These are phyloP conservation scores for Eptatretus atami DNA, from an alignment of 2,797 vertebrate genomes.

Conservation along the genomic window DNA sequence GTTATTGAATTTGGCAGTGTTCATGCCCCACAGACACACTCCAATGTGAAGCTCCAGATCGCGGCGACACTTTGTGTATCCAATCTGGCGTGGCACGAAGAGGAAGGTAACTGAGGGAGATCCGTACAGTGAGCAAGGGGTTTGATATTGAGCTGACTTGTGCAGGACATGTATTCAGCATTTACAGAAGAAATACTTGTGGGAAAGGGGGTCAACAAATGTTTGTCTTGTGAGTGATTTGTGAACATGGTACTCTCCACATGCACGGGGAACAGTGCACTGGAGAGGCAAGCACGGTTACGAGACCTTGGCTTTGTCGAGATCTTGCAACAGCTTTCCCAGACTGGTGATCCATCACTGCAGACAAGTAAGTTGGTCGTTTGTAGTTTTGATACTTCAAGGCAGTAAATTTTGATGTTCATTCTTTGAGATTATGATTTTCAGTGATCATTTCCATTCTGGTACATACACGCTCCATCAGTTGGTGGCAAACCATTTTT, in stretches of 20 bases:
- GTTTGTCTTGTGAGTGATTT: too few species aligned
- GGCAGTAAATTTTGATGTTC: too few species aligned
- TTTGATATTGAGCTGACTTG: too few species aligned
- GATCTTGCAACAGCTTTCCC: background rate
- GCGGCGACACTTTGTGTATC: slow-evolving; percentile 90
- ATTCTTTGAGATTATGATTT: too few species aligned
- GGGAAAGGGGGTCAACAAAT: too few species aligned
- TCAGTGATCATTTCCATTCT: too few species aligned
- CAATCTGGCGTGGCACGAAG: slow-evolving; percentile 95
- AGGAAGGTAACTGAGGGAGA: slow-evolving; percentile 34
- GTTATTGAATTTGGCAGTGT: background rate
- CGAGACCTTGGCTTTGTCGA: background rate
- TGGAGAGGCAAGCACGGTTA: slow-evolving; percentile 2
- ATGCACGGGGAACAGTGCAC: background rate
- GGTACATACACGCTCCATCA: too few species aligned
- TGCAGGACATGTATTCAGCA: too few species aligned
- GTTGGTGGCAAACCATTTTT: too few species aligned
- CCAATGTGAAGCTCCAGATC: slow-evolving; percentile 76
- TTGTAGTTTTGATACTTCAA: too few species aligned
- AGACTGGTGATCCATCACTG: background rate
- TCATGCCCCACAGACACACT: slow-evolving; percentile 35
- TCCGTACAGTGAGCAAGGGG: too few species aligned
- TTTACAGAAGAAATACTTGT: too few species aligned
- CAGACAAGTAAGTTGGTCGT: background rate
- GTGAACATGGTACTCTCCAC: background rate